A percentile compares a stretch with the other conserved stretches of the same genome.
phyloP scores from a whole-genome alignment of 2,888 invertebrate genomes.

The Plusia festucae region DNA sequence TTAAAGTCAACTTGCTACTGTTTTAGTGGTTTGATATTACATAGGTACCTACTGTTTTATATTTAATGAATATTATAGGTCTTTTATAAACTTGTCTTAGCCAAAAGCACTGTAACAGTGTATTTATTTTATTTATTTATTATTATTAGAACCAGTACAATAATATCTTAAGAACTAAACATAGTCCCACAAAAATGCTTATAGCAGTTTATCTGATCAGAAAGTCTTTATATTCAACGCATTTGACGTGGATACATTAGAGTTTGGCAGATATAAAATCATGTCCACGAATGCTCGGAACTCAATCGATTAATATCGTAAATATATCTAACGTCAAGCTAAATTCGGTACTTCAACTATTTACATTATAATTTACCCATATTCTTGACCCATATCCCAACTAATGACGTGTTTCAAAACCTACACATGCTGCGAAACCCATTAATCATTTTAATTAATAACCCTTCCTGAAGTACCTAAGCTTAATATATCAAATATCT shows the following conservation, averaged over 20 bases:
- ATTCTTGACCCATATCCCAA: neutral
- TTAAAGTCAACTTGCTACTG: neutral
- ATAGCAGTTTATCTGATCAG: no score
- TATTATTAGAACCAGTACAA: no score
- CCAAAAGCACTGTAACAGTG: no score
- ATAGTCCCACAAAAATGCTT: no score
- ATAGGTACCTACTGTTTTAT: neutral
- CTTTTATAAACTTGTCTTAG: neutral
- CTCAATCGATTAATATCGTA: neutral
- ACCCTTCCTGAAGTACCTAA: neutral
- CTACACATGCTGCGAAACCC: neutral
- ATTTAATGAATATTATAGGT: neutral
- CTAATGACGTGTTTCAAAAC: neutral
- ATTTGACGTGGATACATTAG: no score
- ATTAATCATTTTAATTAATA: conserved; percentile 6
- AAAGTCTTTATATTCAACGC: no score
- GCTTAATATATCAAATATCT: conserved; percentile 18
- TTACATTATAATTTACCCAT: neutral
- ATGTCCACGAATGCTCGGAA: neutral
- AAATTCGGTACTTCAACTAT: neutral
- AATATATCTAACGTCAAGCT: neutral
- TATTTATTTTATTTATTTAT: no score
- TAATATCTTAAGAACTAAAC: no score
- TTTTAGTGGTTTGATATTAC: neutral
- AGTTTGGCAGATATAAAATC: no score